Percentiles rank a stretch among this genome's conserved stretches.
These are phyloP conservation scores for Potamilus streckersoni DNA, from an alignment of 1,140 invertebrate genomes.

Conservation along the genomic window DNA sequence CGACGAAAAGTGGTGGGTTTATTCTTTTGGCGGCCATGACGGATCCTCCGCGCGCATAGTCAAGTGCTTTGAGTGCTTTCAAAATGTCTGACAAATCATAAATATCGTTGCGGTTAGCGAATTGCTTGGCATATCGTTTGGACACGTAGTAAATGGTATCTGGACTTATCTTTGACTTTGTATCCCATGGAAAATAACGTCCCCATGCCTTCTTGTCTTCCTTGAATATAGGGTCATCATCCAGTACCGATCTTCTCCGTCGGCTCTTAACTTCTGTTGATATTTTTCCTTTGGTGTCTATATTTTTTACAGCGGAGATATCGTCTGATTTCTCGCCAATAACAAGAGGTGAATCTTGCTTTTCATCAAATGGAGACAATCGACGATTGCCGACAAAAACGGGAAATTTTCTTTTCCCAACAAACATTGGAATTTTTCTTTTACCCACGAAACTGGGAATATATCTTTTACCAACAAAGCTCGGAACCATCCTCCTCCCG, in stretches of 20 bases:
- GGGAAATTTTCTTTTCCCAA: slow-evolving; percentile 22
- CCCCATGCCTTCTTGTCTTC: slow-evolving; percentile 5
- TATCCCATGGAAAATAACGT: slow-evolving; percentile 7
- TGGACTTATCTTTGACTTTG: not conserved
- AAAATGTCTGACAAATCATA: slow-evolving; percentile 21
- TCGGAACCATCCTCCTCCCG: slow-evolving; percentile 20
- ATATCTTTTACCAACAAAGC: slow-evolving; percentile 27
- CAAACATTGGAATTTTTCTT: slow-evolving; percentile 18
- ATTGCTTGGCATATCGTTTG: slow-evolving; percentile 1
- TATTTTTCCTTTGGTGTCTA: not conserved
- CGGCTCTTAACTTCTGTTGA: not conserved
- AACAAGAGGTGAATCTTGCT: not conserved
- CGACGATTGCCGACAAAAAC: slow-evolving; percentile 18
- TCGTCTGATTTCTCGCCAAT: slow-evolving; percentile 16
- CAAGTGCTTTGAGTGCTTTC: slow-evolving; percentile 18
- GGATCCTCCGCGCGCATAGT: slow-evolving; percentile 5
- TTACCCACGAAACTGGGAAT: slow-evolving; percentile 25
- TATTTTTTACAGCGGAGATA: not conserved
- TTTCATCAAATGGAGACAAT: not conserved
- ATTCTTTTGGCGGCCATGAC: slow-evolving; percentile 23
- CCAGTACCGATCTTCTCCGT: slow-evolving; percentile 14
- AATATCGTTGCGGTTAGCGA: slow-evolving; percentile 22
- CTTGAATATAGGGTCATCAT: not conserved
- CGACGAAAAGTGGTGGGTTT: slow-evolving; percentile 27
- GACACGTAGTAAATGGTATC: not conserved